Percentiles rank a stretch among this genome's conserved stretches.
phyloP scores from a whole-genome alignment of 2,888 invertebrate genomes.

The Trichogramma evanescens region DNA sequence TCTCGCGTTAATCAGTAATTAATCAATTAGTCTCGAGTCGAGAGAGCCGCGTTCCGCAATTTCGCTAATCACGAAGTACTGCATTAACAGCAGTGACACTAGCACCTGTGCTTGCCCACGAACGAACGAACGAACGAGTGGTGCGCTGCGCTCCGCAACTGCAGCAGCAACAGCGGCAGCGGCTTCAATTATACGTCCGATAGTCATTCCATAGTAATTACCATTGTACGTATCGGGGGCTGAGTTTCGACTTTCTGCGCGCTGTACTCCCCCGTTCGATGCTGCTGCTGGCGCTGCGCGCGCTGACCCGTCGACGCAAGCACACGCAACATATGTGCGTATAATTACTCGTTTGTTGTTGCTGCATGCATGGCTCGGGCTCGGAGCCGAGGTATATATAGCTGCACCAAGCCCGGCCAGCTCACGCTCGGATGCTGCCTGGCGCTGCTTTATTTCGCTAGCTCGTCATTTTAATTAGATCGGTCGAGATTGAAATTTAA shows the following conservation, averaged over 20 bases:
- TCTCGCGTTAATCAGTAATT: constrained; percentile 38
- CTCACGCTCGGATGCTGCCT: not conserved
- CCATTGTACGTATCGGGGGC: constrained; percentile 27
- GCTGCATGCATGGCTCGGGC: too few relatives aligned
- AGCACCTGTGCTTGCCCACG: too few relatives aligned
- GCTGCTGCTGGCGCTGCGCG: not conserved
- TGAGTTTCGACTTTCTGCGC: constrained; percentile 29
- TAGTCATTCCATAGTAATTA: constrained; percentile 30
- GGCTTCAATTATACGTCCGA: constrained; percentile 29
- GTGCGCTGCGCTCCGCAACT: not conserved
- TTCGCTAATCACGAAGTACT: constrained; percentile 35
- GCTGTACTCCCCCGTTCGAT: constrained; percentile 1
- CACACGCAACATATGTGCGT: not conserved
- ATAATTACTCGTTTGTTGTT: not conserved
- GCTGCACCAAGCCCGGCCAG: not conserved
- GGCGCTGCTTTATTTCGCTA: not conserved
- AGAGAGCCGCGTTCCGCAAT: constrained; percentile 25
- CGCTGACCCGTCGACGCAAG: not conserved
- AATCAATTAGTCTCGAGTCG: constrained; percentile 35
- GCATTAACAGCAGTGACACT: constrained; percentile 25
- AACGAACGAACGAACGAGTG: not conserved
- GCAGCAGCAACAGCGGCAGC: constrained; percentile 12
- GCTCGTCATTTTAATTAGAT: not conserved
- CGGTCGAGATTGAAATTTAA: not conserved
- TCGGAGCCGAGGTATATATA: too few relatives aligned